Conservation (phyloP, 2,888 invertebrate species). For the Nebria brevicollis region DNA sequence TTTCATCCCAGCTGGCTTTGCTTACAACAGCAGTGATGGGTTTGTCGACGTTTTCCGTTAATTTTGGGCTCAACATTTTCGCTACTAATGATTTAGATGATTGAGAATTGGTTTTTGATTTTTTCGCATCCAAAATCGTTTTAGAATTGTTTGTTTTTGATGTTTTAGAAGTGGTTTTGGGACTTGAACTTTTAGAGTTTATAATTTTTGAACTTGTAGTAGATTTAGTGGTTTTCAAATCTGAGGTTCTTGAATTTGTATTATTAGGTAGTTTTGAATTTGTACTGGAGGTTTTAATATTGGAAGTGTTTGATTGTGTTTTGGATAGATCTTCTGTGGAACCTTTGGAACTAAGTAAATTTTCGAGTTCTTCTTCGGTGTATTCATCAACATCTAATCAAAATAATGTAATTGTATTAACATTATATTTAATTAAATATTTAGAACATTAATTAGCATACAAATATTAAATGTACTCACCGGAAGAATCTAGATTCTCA, state of each 20-base stretch:
- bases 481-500: neutral
- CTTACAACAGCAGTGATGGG: constrained; percentile 54
- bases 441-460: neutral
- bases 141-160: neutral
- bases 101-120: neutral
- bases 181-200: neutral
- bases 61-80: neutral
- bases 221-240: neutral
- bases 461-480: neutral
- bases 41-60: neutral
- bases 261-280: neutral
- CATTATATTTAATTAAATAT: neutral
- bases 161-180: neutral
- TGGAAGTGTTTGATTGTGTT: neutral
- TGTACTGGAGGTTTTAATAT: neutral
- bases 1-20: constrained; percentile 59
- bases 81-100: neutral
- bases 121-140: neutral
- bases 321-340: neutral
- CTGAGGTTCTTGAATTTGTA: neutral
- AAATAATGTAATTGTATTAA: neutral
- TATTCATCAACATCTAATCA: neutral
- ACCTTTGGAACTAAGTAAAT: neutral
- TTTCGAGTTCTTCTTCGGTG: neutral
- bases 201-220: neutral